Base-by-base conservation (phyloP, 2,797 vertebrate genomes). In the Girardinus metallicus region DNA sequence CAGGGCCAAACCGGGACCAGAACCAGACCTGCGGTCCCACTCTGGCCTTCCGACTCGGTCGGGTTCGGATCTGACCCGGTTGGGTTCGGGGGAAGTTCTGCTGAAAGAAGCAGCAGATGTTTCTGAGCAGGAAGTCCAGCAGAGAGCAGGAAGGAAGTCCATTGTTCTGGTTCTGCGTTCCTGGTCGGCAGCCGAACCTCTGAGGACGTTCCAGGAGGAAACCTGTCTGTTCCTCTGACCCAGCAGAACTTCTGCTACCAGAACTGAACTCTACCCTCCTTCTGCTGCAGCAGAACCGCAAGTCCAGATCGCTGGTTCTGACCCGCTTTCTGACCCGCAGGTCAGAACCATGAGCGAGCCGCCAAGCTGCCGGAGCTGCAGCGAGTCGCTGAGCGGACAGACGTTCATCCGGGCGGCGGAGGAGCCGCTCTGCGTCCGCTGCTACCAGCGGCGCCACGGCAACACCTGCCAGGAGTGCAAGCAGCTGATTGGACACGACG, bases 391-490 rank as follows among this genome's bases (percentile, higher is more conserved):
- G 76, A 97, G 97, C 0, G 98, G 98, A 66, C 96, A 96, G 81
- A 99, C 98, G 85, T 99, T 98, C 95, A 99, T 99, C 95, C 96
- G 97, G 92, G 94, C 94, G 87, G 97, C 98, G 73, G 95, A 96
- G 0, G 93, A 96, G 3, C 97, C 98, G 0, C 97, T 98, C 94
- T 99, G 98, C 77, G 96, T 99, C 88, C 96, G 97, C 83, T 99
- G 98, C 94, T 99, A 99, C 0, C 97, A 99, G 34, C 95, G 95
- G 23, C 96, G 97, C 88, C 96, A 97, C 0, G 97, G 97, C 90
- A 97, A 99, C 93, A 98, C 97, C 86, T 99, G 98, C 34, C 95
- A 97, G 0, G 96, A 97, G 77, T 99, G 98, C 90, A 97, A 98
- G 82, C 96, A 99, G 91, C 93, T 96, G 44, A 99, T 99, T 0